A percentile compares a stretch with the other conserved stretches of the same genome.
Evolutionary conservation across 2,113 vertebrate species (phyloP).

Genomic region (Passer domesticus): DNA sequence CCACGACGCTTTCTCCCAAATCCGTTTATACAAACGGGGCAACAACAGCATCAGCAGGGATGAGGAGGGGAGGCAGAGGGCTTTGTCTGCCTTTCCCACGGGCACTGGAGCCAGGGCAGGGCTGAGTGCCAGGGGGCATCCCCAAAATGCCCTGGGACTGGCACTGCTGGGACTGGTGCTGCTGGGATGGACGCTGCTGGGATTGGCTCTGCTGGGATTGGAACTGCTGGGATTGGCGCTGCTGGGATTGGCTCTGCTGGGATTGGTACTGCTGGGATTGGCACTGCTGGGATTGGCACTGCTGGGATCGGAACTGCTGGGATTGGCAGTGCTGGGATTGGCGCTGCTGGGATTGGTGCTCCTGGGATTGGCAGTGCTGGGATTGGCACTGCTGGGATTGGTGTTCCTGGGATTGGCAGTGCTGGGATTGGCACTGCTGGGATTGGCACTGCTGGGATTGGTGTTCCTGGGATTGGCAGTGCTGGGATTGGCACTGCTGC

Average conservation of each 20-base stretch:
- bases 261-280: background rate
- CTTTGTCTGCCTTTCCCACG: background rate
- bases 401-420: too few species aligned
- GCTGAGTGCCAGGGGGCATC: background rate
- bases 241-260: background rate
- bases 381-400: too few species aligned
- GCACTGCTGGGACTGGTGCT: background rate
- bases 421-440: too few species aligned
- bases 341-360: too few species aligned
- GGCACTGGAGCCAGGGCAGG: background rate
- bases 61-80: background rate
- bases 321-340: too few species aligned
- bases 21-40: background rate
- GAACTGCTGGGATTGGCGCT: background rate
- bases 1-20: background rate
- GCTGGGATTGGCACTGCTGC: too few species aligned
- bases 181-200: background rate
- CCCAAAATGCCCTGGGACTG: fast-evolving
- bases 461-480: too few species aligned
- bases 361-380: too few species aligned
- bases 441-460: too few species aligned
- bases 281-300: too few species aligned
- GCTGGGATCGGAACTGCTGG: too few species aligned
- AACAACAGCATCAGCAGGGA: background rate
- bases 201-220: too few species aligned